Percentiles rank a stretch among this genome's conserved stretches.
phyloP scores from a whole-genome alignment of 2,113 vertebrate genomes.

The Ceyx margarethae region DNA sequence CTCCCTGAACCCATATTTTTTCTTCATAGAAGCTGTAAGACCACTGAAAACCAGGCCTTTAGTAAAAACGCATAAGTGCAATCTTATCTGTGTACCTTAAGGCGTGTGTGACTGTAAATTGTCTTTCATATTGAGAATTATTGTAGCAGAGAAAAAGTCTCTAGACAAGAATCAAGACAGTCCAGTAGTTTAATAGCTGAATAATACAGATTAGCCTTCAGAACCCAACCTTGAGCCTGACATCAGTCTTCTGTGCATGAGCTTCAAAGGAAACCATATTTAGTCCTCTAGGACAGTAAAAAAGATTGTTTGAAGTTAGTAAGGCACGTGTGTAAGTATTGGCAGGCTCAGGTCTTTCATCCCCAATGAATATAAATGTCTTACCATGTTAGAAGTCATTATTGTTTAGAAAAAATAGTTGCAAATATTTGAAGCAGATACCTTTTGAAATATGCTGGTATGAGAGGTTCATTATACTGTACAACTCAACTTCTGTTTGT shows the following conservation, averaged over 20 bases:
- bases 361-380: conserved; percentile 50
- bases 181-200: conserved; percentile 18
- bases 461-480: background rate
- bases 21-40: background rate
- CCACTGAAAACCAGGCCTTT: background rate
- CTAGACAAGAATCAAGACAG: conserved; percentile 25
- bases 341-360: conserved; percentile 48
- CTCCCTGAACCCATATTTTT: background rate
- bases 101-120: background rate
- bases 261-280: conserved; percentile 54
- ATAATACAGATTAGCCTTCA: conserved; percentile 40
- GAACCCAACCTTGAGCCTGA: conserved; percentile 34
- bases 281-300: conserved; percentile 51
- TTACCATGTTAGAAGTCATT: conserved; percentile 31
- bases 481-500: conserved; percentile 29
- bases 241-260: conserved; percentile 21
- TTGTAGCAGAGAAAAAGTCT: background rate
- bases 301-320: conserved; percentile 53
- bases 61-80: background rate
- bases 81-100: conserved; percentile 25
- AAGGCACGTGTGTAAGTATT: conserved; percentile 39
- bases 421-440: conserved; percentile 38
- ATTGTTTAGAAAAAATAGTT: conserved; percentile 54
- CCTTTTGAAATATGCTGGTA: conserved; percentile 27
- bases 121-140: conserved; percentile 46